These are phyloP conservation scores for Myiopsitta monachus DNA, from an alignment of 2,113 vertebrate species.

Conservation along the genomic window DNA sequence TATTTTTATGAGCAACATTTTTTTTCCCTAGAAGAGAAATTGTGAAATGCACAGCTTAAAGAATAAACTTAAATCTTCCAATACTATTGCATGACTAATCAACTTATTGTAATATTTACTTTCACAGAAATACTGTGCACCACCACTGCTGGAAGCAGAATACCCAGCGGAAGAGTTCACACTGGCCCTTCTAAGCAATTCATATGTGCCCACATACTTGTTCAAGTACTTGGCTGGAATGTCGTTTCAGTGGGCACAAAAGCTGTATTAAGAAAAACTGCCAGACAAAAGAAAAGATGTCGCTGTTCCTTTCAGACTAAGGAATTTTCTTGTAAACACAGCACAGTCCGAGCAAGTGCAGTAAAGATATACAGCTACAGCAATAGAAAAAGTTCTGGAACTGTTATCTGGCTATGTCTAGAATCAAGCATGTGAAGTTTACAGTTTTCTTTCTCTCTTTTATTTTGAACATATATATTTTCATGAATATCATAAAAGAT, in stretches of 20 bases:
- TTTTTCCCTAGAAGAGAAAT: background rate
- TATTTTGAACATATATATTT: background rate
- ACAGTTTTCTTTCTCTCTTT: background rate
- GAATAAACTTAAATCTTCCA: background rate
- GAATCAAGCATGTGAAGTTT: background rate
- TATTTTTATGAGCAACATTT: background rate
- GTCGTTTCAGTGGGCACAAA: background rate
- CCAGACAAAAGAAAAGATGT: background rate
- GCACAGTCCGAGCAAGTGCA: background rate
- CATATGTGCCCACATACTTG: background rate
- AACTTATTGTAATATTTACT: background rate
- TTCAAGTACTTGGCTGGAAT: background rate
- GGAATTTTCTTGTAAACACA: background rate
- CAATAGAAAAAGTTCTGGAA: background rate
- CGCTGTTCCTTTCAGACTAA: background rate
- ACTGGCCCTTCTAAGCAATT: background rate
- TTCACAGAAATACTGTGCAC: background rate
- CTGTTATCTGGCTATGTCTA: background rate
- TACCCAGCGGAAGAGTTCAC: background rate
- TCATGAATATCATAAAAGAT: background rate
- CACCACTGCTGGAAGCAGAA: background rate
- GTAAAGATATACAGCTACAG: background rate
- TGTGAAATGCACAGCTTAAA: background rate
- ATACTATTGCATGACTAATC: background rate
- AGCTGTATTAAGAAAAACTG: background rate